These are phyloP conservation scores for Cosmorhoe ocellata DNA, from an alignment of 2,888 invertebrate genomes.

Conservation along the genomic window DNA sequence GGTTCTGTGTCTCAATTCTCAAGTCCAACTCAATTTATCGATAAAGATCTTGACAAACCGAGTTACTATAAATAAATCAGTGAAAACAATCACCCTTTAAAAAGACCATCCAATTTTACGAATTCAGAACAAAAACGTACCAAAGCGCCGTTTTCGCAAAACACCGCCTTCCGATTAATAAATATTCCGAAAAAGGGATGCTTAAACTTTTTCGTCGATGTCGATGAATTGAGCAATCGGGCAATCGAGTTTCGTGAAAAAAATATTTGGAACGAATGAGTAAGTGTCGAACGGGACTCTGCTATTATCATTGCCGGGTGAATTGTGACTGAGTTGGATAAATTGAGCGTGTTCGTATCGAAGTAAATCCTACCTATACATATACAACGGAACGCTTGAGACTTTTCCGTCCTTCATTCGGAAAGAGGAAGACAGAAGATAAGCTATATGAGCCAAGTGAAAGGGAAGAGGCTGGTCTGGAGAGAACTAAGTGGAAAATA, in stretches of 20 bases:
- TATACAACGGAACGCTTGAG: not conserved
- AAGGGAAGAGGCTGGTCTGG: too few relatives aligned
- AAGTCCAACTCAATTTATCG: not conserved
- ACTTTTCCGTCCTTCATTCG: too few relatives aligned
- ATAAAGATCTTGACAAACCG: slow-evolving; percentile 17
- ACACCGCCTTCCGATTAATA: slow-evolving; percentile 38
- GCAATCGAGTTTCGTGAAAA: slow-evolving; percentile 23
- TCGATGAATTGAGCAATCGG: slow-evolving; percentile 38
- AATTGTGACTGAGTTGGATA: slow-evolving; percentile 3
- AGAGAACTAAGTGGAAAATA: too few relatives aligned
- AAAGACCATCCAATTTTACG: slow-evolving; percentile 22
- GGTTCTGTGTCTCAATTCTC: too few relatives aligned
- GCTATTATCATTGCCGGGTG: slow-evolving; percentile 10
- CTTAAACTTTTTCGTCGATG: slow-evolving; percentile 37
- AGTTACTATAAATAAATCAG: slow-evolving; percentile 15
- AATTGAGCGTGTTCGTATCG: slow-evolving; percentile 1
- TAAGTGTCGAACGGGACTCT: slow-evolving; percentile 1
- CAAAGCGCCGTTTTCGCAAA: slow-evolving; percentile 27
- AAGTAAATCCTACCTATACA: not conserved
- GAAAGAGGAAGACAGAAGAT: too few relatives aligned
- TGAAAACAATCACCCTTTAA: slow-evolving; percentile 25
- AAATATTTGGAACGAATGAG: slow-evolving; percentile 18
- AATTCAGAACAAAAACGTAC: slow-evolving; percentile 16
- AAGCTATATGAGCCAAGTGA: too few relatives aligned
- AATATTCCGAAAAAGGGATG: slow-evolving; percentile 38